A percentile compares a stretch with the other conserved stretches of the same genome.
phyloP scores from a whole-genome alignment of 2,888 invertebrate species.

The Drosophila infuscata region DNA sequence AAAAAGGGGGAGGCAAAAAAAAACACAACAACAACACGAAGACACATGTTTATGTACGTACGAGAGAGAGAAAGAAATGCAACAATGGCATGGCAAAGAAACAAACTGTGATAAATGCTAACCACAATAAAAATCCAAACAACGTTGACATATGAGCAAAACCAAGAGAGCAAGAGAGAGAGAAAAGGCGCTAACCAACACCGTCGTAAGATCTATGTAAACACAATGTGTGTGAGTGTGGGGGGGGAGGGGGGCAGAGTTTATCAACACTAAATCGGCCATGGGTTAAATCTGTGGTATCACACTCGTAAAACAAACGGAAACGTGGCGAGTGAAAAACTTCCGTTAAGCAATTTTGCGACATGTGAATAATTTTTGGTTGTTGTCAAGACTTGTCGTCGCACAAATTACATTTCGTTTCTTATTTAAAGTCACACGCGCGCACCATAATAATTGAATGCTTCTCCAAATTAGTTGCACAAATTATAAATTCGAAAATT shows the following conservation, averaged over 20 bases:
- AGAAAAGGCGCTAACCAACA: constrained; percentile 48
- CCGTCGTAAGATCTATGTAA: constrained; percentile 28
- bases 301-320: constrained; percentile 7
- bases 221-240: neutral
- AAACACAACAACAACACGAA: neutral
- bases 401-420: constrained; percentile 18
- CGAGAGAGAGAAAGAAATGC: constrained; percentile 25
- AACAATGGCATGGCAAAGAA: constrained; percentile 63
- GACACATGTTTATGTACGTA: neutral
- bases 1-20: constrained; percentile 37
- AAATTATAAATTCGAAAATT: constrained; percentile 37
- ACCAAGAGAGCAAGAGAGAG: constrained; percentile 10
- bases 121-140: constrained; percentile 40
- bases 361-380: constrained; percentile 20
- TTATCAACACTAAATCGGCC: constrained; percentile 47
- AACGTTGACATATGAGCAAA: constrained; percentile 41
- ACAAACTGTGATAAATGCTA: constrained; percentile 44
- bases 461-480: constrained; percentile 41
- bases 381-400: constrained; percentile 1
- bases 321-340: constrained; percentile 47
- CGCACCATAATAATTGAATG: constrained; percentile 14
- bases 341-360: constrained; percentile 38
- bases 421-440: constrained; percentile 16
- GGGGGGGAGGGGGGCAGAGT: neutral
- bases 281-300: constrained; percentile 33